phyloP scores from a whole-genome alignment of 2,888 invertebrate species.

The Acleris literana region DNA sequence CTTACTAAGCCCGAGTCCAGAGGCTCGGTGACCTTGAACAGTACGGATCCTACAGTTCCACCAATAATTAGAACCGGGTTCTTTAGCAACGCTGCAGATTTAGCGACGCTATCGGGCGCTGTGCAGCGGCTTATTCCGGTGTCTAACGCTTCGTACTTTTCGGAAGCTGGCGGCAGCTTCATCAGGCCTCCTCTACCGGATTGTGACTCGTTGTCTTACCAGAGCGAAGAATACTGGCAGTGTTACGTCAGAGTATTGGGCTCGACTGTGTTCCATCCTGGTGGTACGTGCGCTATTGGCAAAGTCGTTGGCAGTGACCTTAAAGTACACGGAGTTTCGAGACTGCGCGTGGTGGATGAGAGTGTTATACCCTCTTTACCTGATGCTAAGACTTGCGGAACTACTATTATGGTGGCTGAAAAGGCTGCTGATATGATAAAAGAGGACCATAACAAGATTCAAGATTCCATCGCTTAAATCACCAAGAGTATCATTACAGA shows the following conservation, averaged over 20 bases:
- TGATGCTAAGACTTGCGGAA: conserved; percentile 38
- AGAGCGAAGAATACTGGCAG: conserved; percentile 80
- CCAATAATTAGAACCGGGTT: conserved; percentile 27
- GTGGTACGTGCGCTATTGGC: conserved; percentile 43
- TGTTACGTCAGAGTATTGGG: conserved; percentile 79
- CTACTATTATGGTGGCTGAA: conserved; percentile 41
- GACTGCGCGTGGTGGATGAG: conserved; percentile 40
- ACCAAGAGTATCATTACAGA: too few species aligned
- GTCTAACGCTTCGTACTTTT: conserved; percentile 11
- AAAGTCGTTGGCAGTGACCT: conserved; percentile 34
- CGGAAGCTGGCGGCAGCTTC: conserved; percentile 4
- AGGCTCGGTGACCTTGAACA: conserved; percentile 28
- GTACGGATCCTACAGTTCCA: conserved; percentile 13
- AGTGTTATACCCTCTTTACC: conserved; percentile 37
- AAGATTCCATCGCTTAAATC: not conserved
- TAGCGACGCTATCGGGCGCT: conserved; percentile 12
- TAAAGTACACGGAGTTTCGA: conserved; percentile 36
- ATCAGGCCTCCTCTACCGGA: conserved; percentile 55
- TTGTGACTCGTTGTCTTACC: conserved; percentile 66
- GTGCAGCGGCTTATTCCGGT: conserved; percentile 4
- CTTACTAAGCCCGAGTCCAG: conserved; percentile 19
- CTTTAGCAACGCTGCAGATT: conserved; percentile 26
- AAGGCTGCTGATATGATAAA: conserved; percentile 41
- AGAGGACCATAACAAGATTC: not conserved
- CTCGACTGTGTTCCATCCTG: conserved; percentile 81